Evolutionary conservation across 1,140 invertebrate species (phyloP), one percentile per base, ranked within the genome.

Genomic region (Cydia splendana): DNA sequence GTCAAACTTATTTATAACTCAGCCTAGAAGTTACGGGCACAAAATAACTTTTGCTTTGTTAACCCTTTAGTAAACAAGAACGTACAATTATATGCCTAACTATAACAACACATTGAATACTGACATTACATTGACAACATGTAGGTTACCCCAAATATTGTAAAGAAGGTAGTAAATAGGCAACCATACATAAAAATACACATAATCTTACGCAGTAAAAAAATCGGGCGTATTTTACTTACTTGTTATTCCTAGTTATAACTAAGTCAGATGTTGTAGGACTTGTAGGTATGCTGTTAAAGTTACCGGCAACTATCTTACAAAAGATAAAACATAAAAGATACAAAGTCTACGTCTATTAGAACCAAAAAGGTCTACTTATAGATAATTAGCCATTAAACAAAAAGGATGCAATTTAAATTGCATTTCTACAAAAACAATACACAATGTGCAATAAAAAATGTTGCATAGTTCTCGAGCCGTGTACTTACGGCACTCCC

Each of bases 11-110:
- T 69, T 69, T 69, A 38, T 69, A 69, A 34, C 65, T 15, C 24
- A 28, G 65, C 12, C 28, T 69, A 38, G 51, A 53, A 30, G 34
- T 15, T 34, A 34, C 15, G 13, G 65, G 65, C 65, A 69, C 65
- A 69, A 69, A 69, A 69, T 69, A 69, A 69, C 28, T 69, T 67
- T 69, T 69, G 65, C 65, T 69, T 69, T 69, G 65, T 38, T 38
- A 18, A 15, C 30, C 24, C 30, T 69, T 69, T 69, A 7, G 65
- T 69, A 69, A 69, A 69, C 30, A 69, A n/a, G 12, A 15, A 15
- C 10, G 65, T 45, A 10, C 2, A n/a, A 12, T 34, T 28, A 0
- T 65, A 65, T 38, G 65, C 65, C 13, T n/a, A 18, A 53, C 65
- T 34, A 69, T 69, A 24, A 24, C 15, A 24, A 24, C 15, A 38